Conservation (phyloP, 2,888 invertebrate species). For the Dasypogon diadema region DNA sequence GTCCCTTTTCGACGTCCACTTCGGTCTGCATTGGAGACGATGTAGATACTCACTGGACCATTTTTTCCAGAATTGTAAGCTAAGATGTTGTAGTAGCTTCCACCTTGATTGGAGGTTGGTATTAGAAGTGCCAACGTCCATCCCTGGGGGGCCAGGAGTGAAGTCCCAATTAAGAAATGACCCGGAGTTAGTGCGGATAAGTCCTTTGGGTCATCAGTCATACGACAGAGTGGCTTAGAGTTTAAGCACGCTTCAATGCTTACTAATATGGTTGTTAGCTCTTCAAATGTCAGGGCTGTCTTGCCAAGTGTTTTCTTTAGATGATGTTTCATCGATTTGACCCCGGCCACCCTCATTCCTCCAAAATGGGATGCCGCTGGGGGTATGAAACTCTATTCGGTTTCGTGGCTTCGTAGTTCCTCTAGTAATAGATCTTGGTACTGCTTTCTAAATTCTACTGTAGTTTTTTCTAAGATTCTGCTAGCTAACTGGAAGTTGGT, state of each 20-base stretch:
- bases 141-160: background rate
- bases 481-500: background rate
- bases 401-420: background rate
- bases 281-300: background rate
- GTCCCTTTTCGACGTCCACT: background rate
- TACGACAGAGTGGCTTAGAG: background rate
- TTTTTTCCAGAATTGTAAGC: background rate
- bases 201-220: background rate
- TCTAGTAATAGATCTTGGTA: background rate
- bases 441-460: background rate
- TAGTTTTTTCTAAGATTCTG: background rate
- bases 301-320: background rate
- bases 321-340: background rate
- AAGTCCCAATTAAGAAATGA: background rate
- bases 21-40: background rate
- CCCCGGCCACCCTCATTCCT: background rate
- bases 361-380: constrained; percentile 4
- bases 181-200: background rate
- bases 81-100: background rate
- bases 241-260: background rate
- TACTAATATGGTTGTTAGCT: background rate
- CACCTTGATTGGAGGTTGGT: background rate
- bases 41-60: constrained; percentile 1
- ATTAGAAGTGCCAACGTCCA: background rate
- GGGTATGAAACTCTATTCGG: background rate